A percentile compares a stretch with the other conserved stretches of the same genome.
Evolutionary conservation across 2,888 invertebrate genomes (phyloP).

Genomic region (Antheraea yamamai): DNA sequence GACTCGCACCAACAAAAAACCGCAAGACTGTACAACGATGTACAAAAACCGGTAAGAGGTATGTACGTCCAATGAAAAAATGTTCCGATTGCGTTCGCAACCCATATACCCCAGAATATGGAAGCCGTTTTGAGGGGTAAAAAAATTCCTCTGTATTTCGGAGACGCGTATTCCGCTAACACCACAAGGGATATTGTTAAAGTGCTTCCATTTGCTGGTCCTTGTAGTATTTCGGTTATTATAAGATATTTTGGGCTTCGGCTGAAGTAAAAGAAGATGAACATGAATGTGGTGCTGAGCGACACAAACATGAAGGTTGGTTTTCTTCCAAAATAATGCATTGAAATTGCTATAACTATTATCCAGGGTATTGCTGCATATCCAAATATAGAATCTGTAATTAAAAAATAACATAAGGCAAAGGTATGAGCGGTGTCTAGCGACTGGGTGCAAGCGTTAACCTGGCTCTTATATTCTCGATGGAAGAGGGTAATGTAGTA

Average conservation of each 20-base stretch:
- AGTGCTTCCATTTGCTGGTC: background rate
- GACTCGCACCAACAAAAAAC: constrained; percentile 32
- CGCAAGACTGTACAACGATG: constrained; percentile 28
- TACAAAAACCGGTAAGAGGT: constrained; percentile 31
- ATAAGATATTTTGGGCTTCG: constrained; percentile 34
- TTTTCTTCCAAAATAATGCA: constrained; percentile 32
- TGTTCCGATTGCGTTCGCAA: constrained; percentile 38
- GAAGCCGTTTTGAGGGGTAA: constrained; percentile 37
- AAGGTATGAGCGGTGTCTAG: no score
- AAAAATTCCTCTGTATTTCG: constrained; percentile 32
- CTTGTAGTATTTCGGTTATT: constrained; percentile 31
- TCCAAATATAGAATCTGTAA: background rate
- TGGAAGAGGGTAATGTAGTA: no score
- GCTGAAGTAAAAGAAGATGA: constrained; percentile 32
- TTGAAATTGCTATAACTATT: constrained; percentile 27
- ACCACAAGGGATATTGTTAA: constrained; percentile 17
- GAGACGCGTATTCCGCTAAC: constrained; percentile 35
- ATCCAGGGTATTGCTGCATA: constrained; percentile 35
- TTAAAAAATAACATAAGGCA: background rate
- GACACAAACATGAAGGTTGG: constrained; percentile 29
- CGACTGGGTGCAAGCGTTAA: no score
- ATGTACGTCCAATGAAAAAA: constrained; percentile 37
- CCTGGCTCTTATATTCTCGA: no score
- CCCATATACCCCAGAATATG: constrained; percentile 35
- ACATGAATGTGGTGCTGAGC: constrained; percentile 26